These are phyloP conservation scores for Nautilus pompilius DNA, from an alignment of 1,140 invertebrate genomes.

Conservation along the genomic window DNA sequence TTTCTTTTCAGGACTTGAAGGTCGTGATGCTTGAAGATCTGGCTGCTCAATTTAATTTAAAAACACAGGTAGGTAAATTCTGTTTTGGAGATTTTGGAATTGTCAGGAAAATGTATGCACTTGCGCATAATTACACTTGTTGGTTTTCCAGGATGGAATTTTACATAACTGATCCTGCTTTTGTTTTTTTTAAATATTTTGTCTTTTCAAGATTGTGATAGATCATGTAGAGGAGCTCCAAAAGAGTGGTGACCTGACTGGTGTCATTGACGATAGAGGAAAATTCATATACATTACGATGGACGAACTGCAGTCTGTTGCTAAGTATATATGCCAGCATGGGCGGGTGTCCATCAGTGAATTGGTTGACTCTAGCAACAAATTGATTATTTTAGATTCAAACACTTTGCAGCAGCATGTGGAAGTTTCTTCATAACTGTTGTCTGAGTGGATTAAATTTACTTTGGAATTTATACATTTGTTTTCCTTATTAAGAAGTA, in stretches of 20 bases:
- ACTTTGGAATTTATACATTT: too few species aligned
- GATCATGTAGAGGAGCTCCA: constrained; percentile 80
- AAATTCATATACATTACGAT: constrained; percentile 98
- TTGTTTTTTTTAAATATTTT: constrained; percentile 1
- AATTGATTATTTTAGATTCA: constrained; percentile 77
- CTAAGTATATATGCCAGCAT: constrained; percentile 92
- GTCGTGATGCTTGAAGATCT: constrained; percentile 94
- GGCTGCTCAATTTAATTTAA: constrained; percentile 86
- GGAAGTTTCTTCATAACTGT: too few species aligned
- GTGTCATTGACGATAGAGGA: constrained; percentile 97
- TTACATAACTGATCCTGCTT: neutral
- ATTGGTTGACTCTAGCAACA: constrained; percentile 90
- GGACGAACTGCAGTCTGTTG: constrained; percentile 86
- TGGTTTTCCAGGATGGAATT: neutral
- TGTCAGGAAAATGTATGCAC: neutral
- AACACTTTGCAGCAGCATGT: constrained; percentile 33
- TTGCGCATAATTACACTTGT: neutral
- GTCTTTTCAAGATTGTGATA: constrained; percentile 54
- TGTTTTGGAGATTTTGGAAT: neutral
- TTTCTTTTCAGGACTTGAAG: constrained; percentile 69
- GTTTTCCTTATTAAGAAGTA: too few species aligned
- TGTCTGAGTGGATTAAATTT: too few species aligned
- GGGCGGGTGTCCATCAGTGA: constrained; percentile 92
- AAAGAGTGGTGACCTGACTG: constrained; percentile 67
- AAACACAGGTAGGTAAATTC: constrained; percentile 68